Base-by-base conservation (phyloP, 1,140 invertebrate species). In the Drosophila cardini region DNA sequence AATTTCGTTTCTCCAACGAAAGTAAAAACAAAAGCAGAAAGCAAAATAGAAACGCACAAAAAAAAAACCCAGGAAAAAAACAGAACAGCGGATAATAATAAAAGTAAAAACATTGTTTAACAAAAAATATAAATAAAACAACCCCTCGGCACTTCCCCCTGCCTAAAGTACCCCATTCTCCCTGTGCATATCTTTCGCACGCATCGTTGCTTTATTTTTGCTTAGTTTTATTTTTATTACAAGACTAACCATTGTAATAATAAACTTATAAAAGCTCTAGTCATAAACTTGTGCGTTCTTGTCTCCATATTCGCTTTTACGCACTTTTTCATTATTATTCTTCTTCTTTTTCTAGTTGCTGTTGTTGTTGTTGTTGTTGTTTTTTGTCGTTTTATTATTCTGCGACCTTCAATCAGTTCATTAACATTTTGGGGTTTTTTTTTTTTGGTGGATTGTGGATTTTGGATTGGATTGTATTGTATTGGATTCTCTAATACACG, bases 321-420 rank as follows among this genome's bases (percentile, higher is more conserved):
- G 83, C 82, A 86, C 78, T 78, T 65, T 75, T 76, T 78, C n/a
- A n/a, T 78, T 9, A 4, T 57, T 10, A 10, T 26, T 26, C 21
- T 26, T 26, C 21, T 5, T 4, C 21, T 5, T 26, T 26, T 5
- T 4, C 21, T n/a, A n/a, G n/a, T n/a, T n/a, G n/a, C n/a, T n/a
- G n/a, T n/a, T n/a, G 21, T 7, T 40, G 16, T 61, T 53, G 48
- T 53, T 53, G 38, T 36, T 26, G 15, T 50, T 34, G 30, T 48
- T 56, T 26, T 10, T 50, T 34, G 30, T 61, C 40, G 21, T 63
- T 67, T 68, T 62, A 60, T 73, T 57, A 53, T 30, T 40, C 21
- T 45, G 55, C 77, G 85, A 90, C 85, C 85, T 90, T 90, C 81
- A 72, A 72, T 86, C 68, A 85, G 85, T 90, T 90, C 85, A 90